Conservation (phyloP, 2,888 invertebrate species). For the Allophyes oxyacanthae region DNA sequence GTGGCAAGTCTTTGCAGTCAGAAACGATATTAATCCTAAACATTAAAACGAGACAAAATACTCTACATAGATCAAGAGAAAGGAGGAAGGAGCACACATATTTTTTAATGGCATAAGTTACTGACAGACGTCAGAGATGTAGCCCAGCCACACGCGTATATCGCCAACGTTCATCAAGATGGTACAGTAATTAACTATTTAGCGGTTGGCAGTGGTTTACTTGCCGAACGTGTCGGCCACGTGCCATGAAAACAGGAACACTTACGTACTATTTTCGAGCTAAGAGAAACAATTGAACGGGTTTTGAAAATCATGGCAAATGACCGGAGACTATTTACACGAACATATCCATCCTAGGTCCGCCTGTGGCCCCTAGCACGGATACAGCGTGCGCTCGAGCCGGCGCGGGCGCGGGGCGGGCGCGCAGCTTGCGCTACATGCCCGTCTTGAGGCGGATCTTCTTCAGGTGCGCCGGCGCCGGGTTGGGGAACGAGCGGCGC, state of each 20-base stretch:
- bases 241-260: conserved; percentile 13
- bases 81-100: conserved; percentile 34
- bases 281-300: background rate
- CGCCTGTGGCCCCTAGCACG: background rate
- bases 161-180: conserved; percentile 6
- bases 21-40: conserved; percentile 44
- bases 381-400: background rate
- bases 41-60: conserved; percentile 43
- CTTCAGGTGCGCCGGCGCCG: conserved; percentile 76
- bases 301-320: conserved; percentile 9
- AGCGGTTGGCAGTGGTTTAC: conserved; percentile 29
- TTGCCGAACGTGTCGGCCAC: conserved; percentile 10
- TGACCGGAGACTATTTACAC: conserved; percentile 7
- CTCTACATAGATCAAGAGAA: conserved; percentile 37
- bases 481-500: conserved; percentile 72
- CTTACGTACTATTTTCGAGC: background rate
- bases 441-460: conserved; percentile 82
- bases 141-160: conserved; percentile 23
- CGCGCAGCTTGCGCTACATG: conserved; percentile 77
- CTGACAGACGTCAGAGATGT: conserved; percentile 18
- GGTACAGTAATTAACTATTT: conserved; percentile 1
- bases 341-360: background rate
- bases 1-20: conserved; percentile 55
- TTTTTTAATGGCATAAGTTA: conserved; percentile 62
- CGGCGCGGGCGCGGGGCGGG: conserved; percentile 56